Evolutionary conservation across 2,797 vertebrate species (phyloP).

Genomic region (Pseudochirops corinnae): DNA sequence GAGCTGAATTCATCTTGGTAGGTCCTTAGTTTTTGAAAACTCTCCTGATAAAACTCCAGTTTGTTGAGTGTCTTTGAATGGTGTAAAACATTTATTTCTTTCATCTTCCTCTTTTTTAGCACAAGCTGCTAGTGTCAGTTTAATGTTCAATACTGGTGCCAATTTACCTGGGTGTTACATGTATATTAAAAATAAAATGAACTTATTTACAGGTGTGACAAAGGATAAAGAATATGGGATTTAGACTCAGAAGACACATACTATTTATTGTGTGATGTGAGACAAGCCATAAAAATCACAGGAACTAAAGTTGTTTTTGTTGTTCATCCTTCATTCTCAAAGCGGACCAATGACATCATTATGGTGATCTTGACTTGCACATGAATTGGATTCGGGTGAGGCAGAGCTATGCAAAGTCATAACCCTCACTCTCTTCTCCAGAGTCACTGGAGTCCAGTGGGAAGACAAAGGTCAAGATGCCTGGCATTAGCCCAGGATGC

Average conservation of each 20-base stretch:
- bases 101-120: background rate
- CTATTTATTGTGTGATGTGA: background rate
- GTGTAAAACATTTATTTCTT: background rate
- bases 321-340: background rate
- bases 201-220: background rate
- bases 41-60: background rate
- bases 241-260: background rate
- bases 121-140: background rate
- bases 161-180: background rate
- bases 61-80: slow-evolving; percentile 25
- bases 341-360: background rate
- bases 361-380: background rate
- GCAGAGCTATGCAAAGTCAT: background rate
- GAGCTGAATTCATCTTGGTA: slow-evolving; percentile 29
- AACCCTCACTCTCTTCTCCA: background rate
- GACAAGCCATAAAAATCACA: background rate
- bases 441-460: background rate
- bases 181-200: background rate
- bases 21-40: slow-evolving; percentile 30
- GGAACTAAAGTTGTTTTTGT: background rate
- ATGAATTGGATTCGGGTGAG: background rate
- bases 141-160: background rate
- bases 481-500: background rate
- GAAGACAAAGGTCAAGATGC: background rate
- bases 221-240: background rate